Percentiles rank a stretch among this genome's conserved stretches.
Evolutionary conservation across 2,113 vertebrate genomes (phyloP).

Genomic region (Athene noctua): DNA sequence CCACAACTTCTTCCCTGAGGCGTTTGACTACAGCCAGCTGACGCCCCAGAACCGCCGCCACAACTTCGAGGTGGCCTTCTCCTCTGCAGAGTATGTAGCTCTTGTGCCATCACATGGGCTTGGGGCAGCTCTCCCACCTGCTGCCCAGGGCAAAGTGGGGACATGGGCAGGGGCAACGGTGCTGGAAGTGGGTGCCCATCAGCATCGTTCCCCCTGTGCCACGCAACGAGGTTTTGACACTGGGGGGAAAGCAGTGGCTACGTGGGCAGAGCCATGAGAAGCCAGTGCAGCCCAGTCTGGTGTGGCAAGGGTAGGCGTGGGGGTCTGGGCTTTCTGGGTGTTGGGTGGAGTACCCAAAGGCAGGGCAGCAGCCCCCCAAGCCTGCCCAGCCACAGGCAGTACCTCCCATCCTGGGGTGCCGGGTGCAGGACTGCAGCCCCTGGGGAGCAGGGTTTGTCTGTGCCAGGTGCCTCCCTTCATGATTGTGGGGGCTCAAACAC

Average conservation of each 20-base stretch:
- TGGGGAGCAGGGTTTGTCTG: background rate
- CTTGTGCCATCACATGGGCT: background rate
- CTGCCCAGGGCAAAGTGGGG: accelerated
- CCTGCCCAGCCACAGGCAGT: background rate
- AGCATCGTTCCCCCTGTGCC: background rate
- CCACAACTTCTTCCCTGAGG: constrained; percentile 96
- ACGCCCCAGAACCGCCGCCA: constrained; percentile 91
- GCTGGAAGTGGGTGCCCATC: background rate
- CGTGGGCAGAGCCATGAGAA: background rate
- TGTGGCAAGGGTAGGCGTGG: background rate
- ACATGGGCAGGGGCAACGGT: no score
- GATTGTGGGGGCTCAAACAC: background rate
- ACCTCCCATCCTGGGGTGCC: background rate
- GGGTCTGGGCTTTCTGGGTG: background rate
- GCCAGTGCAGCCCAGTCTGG: background rate
- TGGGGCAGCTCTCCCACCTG: background rate
- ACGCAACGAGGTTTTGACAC: background rate
- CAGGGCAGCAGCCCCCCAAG: background rate
- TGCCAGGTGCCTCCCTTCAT: background rate
- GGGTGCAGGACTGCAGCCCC: background rate
- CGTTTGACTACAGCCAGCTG: constrained; percentile 91
- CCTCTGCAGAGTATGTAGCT: constrained; percentile 90
- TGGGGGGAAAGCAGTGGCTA: background rate
- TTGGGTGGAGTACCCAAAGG: background rate
- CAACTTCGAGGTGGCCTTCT: constrained; percentile 97